Percentiles rank a stretch among this genome's conserved stretches.
These are phyloP conservation scores for Drosophila lowei DNA, from an alignment of 1,140 invertebrate genomes.

Conservation along the genomic window DNA sequence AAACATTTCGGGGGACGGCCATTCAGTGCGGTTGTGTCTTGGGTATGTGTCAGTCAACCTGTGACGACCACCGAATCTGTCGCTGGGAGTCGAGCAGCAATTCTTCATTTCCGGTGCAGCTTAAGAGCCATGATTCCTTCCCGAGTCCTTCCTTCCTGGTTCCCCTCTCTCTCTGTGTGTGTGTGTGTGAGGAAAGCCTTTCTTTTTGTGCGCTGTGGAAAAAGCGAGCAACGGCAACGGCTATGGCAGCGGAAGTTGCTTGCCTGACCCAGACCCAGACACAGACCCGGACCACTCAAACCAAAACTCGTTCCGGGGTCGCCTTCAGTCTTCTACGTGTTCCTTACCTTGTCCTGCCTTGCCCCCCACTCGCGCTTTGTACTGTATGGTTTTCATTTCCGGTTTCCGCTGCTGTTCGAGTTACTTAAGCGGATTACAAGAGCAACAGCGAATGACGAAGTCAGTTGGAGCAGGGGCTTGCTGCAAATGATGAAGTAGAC, in stretches of 20 bases:
- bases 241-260: conserved; percentile 59
- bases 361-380: conserved; percentile 44
- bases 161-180: conserved; percentile 1
- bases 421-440: conserved; percentile 79
- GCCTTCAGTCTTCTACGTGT: conserved; percentile 26
- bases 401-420: conserved; percentile 71
- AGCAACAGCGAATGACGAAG: conserved; percentile 28
- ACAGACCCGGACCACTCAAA: conserved; percentile 4
- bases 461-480: conserved; percentile 8
- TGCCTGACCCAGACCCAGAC: conserved; percentile 39
- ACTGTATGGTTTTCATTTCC: conserved; percentile 80
- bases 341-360: conserved; percentile 18
- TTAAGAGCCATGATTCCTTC: conserved; percentile 75
- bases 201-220: conserved; percentile 18
- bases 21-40: conserved; percentile 53
- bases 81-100: conserved; percentile 66
- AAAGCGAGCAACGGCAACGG: conserved; percentile 21
- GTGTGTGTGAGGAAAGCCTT: neutral
- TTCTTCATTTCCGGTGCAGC: conserved; percentile 78
- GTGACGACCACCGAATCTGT: conserved; percentile 49
- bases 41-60: conserved; percentile 30
- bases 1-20: conserved; percentile 25
- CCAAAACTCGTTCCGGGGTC: conserved; percentile 4
- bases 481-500: conserved; percentile 7
- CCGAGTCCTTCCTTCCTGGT: conserved; percentile 16